Percentiles rank a stretch among this genome's conserved stretches.
These are phyloP conservation scores for Saimiri boliviensis DNA, from an alignment of 2,113 vertebrate genomes.

Conservation along the genomic window DNA sequence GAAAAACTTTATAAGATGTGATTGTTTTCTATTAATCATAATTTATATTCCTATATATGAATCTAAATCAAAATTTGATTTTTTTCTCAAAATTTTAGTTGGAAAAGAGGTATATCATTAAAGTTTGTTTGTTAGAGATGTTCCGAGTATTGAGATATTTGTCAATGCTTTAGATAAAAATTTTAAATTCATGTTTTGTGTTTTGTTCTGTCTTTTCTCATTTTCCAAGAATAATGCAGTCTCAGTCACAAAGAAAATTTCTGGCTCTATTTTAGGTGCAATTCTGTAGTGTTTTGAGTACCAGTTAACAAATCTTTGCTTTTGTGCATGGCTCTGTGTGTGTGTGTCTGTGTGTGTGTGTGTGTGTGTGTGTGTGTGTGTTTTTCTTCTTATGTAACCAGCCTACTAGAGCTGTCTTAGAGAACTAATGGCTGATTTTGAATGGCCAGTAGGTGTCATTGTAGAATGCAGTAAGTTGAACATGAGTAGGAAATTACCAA, in stretches of 20 bases:
- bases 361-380: neutral
- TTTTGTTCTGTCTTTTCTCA: slow-evolving; percentile 16
- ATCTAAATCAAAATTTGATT: neutral
- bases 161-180: slow-evolving; percentile 12
- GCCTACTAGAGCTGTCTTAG: slow-evolving; percentile 46
- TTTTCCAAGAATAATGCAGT: slow-evolving; percentile 28
- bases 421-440: slow-evolving; percentile 63
- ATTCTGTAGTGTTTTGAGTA: slow-evolving; percentile 40
- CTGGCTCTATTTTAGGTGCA: slow-evolving; percentile 39
- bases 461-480: slow-evolving; percentile 56
- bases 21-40: neutral
- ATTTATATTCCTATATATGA: slow-evolving; percentile 15
- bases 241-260: slow-evolving; percentile 34
- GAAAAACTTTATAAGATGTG: slow-evolving; percentile 28
- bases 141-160: slow-evolving; percentile 37
- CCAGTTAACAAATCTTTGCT: slow-evolving; percentile 42
- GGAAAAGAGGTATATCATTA: neutral
- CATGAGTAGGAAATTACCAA: slow-evolving; percentile 27
- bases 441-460: slow-evolving; percentile 78
- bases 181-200: neutral
- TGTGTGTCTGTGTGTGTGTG: slow-evolving; percentile 12
- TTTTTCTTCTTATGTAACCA: slow-evolving; percentile 70
- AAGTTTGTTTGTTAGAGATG: slow-evolving; percentile 24
- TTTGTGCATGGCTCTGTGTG: neutral
- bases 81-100: slow-evolving; percentile 20